A percentile compares a stretch with the other conserved stretches of the same genome.
These are phyloP conservation scores for Drosophila ustulata DNA, from an alignment of 2,888 invertebrate genomes.

Conservation along the genomic window DNA sequence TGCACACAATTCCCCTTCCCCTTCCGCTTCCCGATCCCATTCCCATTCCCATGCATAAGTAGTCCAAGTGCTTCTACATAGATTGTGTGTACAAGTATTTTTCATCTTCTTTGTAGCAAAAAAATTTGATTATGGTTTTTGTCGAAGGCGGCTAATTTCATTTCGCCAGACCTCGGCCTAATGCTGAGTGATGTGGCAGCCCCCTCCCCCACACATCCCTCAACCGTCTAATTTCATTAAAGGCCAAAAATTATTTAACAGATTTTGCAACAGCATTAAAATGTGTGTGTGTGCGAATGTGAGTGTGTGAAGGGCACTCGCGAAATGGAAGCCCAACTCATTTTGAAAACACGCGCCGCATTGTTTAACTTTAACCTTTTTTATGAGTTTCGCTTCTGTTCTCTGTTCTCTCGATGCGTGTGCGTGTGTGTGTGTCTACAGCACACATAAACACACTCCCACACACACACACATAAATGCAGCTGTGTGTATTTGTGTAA, in stretches of 20 bases:
- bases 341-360: constrained; percentile 60
- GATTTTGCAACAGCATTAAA: constrained; percentile 61
- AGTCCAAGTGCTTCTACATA: constrained; percentile 19
- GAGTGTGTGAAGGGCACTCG: constrained; percentile 43
- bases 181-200: constrained; percentile 73
- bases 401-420: neutral
- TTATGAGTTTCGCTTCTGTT: constrained; percentile 36
- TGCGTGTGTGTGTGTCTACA: constrained; percentile 6
- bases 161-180: constrained; percentile 61
- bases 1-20: constrained; percentile 28
- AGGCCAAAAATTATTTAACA: constrained; percentile 58
- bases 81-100: constrained; percentile 49
- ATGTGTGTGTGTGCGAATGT: constrained; percentile 34
- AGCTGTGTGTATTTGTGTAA: constrained; percentile 28
- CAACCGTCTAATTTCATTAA: constrained; percentile 71
- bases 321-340: constrained; percentile 62
- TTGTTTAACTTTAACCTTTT: constrained; percentile 76
- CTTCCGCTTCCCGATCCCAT: no score
- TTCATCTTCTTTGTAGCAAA: constrained; percentile 66
- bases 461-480: constrained; percentile 3
- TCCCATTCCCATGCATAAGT: constrained; percentile 15
- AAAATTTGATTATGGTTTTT: constrained; percentile 78
- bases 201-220: no score
- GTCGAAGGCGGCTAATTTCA: constrained; percentile 76
- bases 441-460: neutral